Evolutionary conservation across 35 echinoderm and acorn worm species (phyloP), one percentile per base, ranked within the genome.

Genomic region (Acanthaster planci): DNA sequence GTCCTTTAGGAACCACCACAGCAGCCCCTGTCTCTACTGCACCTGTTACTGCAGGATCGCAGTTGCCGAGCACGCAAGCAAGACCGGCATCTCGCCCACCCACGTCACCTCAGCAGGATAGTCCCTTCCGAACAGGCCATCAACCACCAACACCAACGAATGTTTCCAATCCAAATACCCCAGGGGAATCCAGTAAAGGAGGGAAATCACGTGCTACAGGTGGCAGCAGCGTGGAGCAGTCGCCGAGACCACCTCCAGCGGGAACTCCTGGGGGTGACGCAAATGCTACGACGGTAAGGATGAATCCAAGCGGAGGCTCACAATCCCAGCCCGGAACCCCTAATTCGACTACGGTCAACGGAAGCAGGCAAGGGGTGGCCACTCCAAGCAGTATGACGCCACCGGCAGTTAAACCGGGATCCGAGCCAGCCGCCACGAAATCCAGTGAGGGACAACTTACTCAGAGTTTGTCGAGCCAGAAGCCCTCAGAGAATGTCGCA

Each of bases 201-300:
- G 56, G 81, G 56, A 83, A 83, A 58, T 51, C 56, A 59, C 53
- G 56, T 51, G 59, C 51, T 38, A 54, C 81, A 57, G 30, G 40
- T 21, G n/a, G 30, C 77, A 83, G 60, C 79, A 77, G 55, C 18
- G 64, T 89, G 16, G 90, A 92, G 37, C 94, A 97, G 34, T 97
- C 94, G 0, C 94, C 94, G 7, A 84, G 86, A 50, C 84, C 94
- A 17, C 79, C 82, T 76, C 93, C 91, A 39, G 79, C 93, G 8
- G 93, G 94, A 38, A 92, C 91, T 40, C 94, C 94, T 67, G 94
- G 78, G 26, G 55, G 86, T 7, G 84, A 92, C 32, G 76, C 54
- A 54, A 67, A 53, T 67, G 50, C 78, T 16, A 84, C 81, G 76
- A 57, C 59, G 76, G 84, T 83, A 21, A 53, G 81, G 32, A 83